These are phyloP conservation scores for Cyanocitta stelleri DNA, from an alignment of 2,113 vertebrate species.

Conservation along the genomic window DNA sequence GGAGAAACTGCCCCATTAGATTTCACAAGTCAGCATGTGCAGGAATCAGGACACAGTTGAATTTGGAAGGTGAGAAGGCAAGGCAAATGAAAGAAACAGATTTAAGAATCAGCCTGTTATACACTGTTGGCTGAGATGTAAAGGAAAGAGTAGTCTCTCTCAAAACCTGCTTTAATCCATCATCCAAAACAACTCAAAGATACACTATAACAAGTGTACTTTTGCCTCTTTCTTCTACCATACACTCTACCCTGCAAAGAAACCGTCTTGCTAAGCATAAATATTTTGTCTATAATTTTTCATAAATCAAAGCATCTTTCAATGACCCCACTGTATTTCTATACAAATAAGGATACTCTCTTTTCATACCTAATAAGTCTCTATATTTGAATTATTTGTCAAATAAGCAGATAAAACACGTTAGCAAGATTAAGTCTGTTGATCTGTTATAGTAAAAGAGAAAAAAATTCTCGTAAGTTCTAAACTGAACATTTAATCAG, in stretches of 20 bases:
- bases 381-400: neutral
- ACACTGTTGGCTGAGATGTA: neutral
- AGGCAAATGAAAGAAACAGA: neutral
- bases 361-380: neutral
- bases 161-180: neutral
- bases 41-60: neutral
- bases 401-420: neutral
- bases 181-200: neutral
- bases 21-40: neutral
- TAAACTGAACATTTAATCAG: neutral
- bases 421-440: neutral
- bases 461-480: neutral
- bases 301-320: neutral
- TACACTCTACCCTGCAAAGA: neutral
- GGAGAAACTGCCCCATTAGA: neutral
- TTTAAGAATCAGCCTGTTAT: neutral
- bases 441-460: neutral
- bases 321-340: neutral
- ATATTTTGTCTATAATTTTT: neutral
- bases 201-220: neutral
- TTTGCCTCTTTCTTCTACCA: neutral
- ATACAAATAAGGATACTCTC: neutral
- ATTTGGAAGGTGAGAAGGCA: neutral
- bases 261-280: neutral
- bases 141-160: neutral